phyloP scores from a whole-genome alignment of 2,888 invertebrate species.

The Idaea biselata region DNA sequence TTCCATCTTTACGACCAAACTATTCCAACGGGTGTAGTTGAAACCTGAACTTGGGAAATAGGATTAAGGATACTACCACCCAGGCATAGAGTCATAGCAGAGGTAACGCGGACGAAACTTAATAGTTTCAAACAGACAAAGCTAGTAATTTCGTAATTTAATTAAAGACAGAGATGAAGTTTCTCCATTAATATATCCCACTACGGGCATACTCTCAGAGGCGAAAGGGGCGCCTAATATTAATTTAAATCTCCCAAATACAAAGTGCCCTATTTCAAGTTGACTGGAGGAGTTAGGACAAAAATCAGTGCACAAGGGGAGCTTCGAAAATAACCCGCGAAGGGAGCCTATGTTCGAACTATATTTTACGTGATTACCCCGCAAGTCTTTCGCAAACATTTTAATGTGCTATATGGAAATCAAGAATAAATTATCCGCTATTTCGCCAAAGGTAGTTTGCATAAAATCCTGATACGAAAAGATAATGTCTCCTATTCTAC shows the following conservation, averaged over 20 bases:
- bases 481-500: too few species aligned
- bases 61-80: not conserved
- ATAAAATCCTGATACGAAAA: too few species aligned
- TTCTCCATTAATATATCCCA: too few species aligned
- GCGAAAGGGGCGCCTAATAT: too few species aligned
- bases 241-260: not conserved
- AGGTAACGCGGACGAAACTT: too few species aligned
- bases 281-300: not conserved
- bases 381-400: not conserved
- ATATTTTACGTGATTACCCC: not conserved
- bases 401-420: conserved; percentile 12
- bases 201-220: too few species aligned
- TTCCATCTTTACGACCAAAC: not conserved
- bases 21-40: not conserved
- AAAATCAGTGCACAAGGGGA: not conserved
- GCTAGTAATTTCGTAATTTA: not conserved
- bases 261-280: not conserved
- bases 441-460: not conserved
- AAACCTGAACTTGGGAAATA: not conserved
- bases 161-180: too few species aligned
- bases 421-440: conserved; percentile 14
- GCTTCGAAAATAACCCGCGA: not conserved
- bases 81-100: not conserved
- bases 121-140: not conserved
- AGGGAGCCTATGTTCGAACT: not conserved